A percentile compares a stretch with the other conserved stretches of the same genome.
phyloP scores from a whole-genome alignment of 2,113 vertebrate genomes.

The Antechinus stuartii region DNA sequence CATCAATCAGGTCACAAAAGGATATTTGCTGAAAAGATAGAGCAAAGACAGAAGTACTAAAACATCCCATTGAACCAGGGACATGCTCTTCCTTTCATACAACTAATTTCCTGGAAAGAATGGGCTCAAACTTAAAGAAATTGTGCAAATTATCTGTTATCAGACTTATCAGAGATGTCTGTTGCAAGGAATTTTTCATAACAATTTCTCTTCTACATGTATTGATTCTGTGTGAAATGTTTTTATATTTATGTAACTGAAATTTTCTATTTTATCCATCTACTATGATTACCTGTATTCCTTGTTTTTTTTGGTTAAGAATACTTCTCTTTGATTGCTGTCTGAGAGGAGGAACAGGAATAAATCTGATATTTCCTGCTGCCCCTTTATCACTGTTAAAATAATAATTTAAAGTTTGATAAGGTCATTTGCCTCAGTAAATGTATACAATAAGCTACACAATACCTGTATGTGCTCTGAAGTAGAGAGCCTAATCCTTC shows the following conservation, averaged over 20 bases:
- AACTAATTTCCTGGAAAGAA: neutral
- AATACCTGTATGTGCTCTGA: neutral
- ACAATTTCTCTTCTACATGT: too few relatives aligned
- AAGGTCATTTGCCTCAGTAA: neutral
- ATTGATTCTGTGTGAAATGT: too few relatives aligned
- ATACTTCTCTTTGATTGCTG: too few relatives aligned
- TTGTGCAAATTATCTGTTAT: neutral
- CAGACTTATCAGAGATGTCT: too few relatives aligned
- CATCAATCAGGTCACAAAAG: neutral
- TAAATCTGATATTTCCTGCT: neutral
- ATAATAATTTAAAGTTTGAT: neutral
- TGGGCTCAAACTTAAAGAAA: neutral
- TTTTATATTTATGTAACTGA: too few relatives aligned
- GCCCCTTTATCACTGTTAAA: neutral
- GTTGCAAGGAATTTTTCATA: too few relatives aligned
- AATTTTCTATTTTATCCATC: too few relatives aligned
- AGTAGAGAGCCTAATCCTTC: neutral
- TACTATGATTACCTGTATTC: too few relatives aligned
- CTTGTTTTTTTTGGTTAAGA: too few relatives aligned
- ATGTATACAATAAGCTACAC: neutral
- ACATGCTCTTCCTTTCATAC: neutral
- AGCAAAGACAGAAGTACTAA: neutral
- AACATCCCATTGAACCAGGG: neutral
- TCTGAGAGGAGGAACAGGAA: too few relatives aligned
- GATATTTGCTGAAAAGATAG: neutral